Percentiles rank a stretch among this genome's conserved stretches.
These are phyloP conservation scores for Dolichallabes microphthalmus DNA, from an alignment of 2,113 vertebrate genomes.

Conservation along the genomic window DNA sequence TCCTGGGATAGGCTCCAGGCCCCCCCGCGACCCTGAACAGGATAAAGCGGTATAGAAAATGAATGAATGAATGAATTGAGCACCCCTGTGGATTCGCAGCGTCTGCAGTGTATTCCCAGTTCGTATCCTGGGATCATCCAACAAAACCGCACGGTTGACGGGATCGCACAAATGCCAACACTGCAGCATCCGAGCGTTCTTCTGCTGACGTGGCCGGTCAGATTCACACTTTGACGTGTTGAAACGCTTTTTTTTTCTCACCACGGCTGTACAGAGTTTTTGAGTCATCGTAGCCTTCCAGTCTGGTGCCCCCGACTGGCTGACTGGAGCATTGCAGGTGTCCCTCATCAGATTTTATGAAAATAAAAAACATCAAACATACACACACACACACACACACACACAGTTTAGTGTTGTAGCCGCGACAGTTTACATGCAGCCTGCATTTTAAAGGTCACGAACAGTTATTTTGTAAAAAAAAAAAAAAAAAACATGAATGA, in stretches of 20 bases:
- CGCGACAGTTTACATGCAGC: background rate
- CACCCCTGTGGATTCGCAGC: no score
- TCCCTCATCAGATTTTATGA: background rate
- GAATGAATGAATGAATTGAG: no score
- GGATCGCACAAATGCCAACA: background rate
- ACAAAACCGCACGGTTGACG: background rate
- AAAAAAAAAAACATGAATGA: no score
- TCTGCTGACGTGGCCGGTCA: background rate
- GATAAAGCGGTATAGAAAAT: no score
- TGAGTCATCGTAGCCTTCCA: background rate
- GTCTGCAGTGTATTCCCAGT: background rate
- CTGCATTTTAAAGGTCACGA: background rate
- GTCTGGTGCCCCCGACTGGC: background rate
- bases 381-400: background rate
- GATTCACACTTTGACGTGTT: background rate
- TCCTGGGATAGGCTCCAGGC: no score
- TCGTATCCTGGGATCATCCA: background rate
- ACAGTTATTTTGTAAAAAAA: no score
- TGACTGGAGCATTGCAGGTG: background rate
- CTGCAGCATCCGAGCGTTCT: background rate
- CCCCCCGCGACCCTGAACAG: no score
- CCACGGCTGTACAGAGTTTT: background rate
- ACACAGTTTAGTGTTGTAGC: background rate
- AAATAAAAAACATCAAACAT: background rate
- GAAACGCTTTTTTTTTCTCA: background rate